A percentile compares a stretch with the other conserved stretches of the same genome.
Evolutionary conservation across 2,797 vertebrate genomes (phyloP).

Genomic region (Gadopsis marmoratus): DNA sequence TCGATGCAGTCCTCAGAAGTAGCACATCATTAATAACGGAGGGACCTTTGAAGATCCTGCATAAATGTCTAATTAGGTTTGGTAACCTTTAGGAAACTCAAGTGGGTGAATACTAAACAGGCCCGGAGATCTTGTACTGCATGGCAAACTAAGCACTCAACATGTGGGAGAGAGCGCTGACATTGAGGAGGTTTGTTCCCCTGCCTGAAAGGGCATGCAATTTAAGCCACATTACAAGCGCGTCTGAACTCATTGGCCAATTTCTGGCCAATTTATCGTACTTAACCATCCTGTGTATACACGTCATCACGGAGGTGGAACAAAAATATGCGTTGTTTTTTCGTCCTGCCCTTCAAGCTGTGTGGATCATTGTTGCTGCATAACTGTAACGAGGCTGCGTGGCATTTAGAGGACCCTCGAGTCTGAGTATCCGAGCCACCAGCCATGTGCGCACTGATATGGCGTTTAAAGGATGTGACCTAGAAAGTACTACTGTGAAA

Average conservation of each 20-base stretch:
- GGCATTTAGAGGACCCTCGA: constrained; percentile 63
- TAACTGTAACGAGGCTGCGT: constrained; percentile 57
- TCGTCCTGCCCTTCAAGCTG: constrained; percentile 69
- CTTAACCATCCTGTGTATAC: constrained; percentile 66
- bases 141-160: constrained; percentile 83
- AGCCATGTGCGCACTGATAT: constrained; percentile 38
- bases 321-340: constrained; percentile 38
- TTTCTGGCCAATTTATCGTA: constrained; percentile 71
- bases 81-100: constrained; percentile 87
- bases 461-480: constrained; percentile 54
- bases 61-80: constrained; percentile 89
- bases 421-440: constrained; percentile 51
- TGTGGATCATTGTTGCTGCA: constrained; percentile 63
- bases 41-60: constrained; percentile 87
- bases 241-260: constrained; percentile 74
- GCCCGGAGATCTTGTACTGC: constrained; percentile 78
- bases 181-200: constrained; percentile 80
- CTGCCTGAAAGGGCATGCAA: constrained; percentile 78
- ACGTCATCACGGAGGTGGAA: constrained; percentile 57
- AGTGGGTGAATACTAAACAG: constrained; percentile 86
- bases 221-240: constrained; percentile 78
- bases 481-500: constrained; percentile 37
- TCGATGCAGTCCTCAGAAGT: constrained; percentile 82
- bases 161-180: constrained; percentile 78
- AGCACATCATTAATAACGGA: constrained; percentile 87